Conservation (phyloP, 2,888 invertebrate species). For the Drosophila monieri region DNA sequence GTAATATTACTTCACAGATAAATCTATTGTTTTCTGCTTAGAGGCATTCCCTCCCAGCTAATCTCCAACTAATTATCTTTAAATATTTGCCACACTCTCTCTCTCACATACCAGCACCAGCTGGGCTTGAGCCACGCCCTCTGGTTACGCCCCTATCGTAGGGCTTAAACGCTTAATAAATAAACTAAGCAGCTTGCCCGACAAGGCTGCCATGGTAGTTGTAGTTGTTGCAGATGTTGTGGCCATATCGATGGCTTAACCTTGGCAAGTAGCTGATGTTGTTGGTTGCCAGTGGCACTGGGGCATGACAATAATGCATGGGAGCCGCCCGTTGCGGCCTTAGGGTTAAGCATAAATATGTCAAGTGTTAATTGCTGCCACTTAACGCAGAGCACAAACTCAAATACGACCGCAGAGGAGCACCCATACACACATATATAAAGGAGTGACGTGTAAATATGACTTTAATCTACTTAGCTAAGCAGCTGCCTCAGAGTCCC, state of each 20-base stretch:
- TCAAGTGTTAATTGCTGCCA: conserved; percentile 80
- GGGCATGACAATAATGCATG: conserved; percentile 58
- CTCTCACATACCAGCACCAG: background rate
- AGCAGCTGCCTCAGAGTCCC: conserved; percentile 48
- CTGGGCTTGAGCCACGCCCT: conserved; percentile 26
- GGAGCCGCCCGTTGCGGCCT: conserved; percentile 53
- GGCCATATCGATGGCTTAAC: conserved; percentile 37
- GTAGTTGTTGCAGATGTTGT: conserved; percentile 22
- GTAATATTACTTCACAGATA: background rate
- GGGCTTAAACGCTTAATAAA: conserved; percentile 69
- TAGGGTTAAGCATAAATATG: conserved; percentile 73
- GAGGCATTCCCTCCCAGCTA: background rate
- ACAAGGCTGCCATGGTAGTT: conserved; percentile 44
- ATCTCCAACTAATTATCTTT: conserved; percentile 60
- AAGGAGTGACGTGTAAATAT: conserved; percentile 61
- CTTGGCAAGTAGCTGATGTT: conserved; percentile 34
- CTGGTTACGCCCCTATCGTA: conserved; percentile 8
- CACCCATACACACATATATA: conserved; percentile 17
- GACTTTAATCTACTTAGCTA: conserved; percentile 76
- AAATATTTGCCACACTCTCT: conserved; percentile 57
- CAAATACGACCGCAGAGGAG: conserved; percentile 53
- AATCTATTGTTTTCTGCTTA: background rate
- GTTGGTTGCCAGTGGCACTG: conserved; percentile 32
- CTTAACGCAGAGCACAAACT: conserved; percentile 73
- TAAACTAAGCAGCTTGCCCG: conserved; percentile 70